These are phyloP conservation scores for Cheilosia scutellata DNA, from an alignment of 2,888 invertebrate species.

Conservation along the genomic window DNA sequence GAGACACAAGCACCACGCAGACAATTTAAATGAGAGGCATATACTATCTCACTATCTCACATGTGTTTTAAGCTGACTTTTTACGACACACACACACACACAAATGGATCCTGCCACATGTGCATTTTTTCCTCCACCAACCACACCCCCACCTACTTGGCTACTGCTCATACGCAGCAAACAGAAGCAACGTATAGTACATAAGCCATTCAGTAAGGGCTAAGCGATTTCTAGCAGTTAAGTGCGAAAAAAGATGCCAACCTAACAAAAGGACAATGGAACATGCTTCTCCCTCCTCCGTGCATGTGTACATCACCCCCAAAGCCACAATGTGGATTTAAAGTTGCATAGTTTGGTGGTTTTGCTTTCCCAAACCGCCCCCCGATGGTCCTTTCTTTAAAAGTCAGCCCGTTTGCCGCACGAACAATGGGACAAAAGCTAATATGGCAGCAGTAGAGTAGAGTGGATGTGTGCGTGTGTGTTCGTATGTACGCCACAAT, in stretches of 20 bases:
- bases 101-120: conserved; percentile 54
- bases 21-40: conserved; percentile 46
- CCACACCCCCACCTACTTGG: not conserved
- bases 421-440: conserved; percentile 73
- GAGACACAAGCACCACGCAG: conserved; percentile 39
- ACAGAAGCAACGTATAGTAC: conserved; percentile 35
- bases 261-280: conserved; percentile 74
- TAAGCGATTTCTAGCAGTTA: conserved; percentile 75
- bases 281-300: conserved; percentile 17
- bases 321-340: conserved; percentile 73
- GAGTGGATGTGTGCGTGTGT: conserved; percentile 12
- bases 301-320: not conserved
- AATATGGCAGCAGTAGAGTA: conserved; percentile 51
- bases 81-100: conserved; percentile 62
- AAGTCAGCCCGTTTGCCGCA: conserved; percentile 59
- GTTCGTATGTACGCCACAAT: not conserved
- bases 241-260: conserved; percentile 75
- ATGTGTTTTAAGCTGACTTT: conserved; percentile 60
- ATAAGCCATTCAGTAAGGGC: conserved; percentile 65
- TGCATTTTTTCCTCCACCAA: conserved; percentile 39
- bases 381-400: conserved; percentile 57
- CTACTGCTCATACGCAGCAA: conserved; percentile 55
- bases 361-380: conserved; percentile 19
- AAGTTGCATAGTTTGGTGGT: conserved; percentile 75
- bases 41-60: conserved; percentile 9